phyloP scores from a whole-genome alignment of 2,113 vertebrate genomes.

The Plecotus auritus region DNA sequence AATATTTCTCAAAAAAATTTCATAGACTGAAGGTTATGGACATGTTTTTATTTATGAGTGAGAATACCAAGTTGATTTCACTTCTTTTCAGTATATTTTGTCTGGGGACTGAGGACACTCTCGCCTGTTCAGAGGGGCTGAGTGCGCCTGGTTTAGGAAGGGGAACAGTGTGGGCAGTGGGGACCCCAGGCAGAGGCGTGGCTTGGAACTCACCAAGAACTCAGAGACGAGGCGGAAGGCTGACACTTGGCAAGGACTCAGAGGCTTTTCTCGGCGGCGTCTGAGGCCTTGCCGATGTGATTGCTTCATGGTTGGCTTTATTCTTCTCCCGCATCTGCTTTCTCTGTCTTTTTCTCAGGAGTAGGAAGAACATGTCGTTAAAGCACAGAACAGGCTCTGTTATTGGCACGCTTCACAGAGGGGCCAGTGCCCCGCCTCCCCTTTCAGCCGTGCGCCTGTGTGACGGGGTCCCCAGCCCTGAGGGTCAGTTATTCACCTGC shows the following conservation, averaged over 20 bases:
- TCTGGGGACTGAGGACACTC: neutral
- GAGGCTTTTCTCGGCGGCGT: slow-evolving; percentile 17
- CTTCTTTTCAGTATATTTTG: neutral
- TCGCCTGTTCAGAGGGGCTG: neutral
- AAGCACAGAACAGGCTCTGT: neutral
- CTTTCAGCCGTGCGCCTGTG: neutral
- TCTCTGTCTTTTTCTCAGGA: slow-evolving; percentile 30
- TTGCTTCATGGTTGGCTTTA: neutral
- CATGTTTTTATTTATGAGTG: neutral
- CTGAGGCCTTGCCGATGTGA: neutral
- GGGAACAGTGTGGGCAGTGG: neutral
- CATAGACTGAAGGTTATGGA: neutral
- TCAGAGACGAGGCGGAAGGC: neutral
- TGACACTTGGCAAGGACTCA: neutral
- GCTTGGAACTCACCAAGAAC: neutral
- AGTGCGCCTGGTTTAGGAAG: neutral
- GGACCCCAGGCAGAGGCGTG: neutral
- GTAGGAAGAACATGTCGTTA: neutral
- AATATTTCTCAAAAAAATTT: neutral
- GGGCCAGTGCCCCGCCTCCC: neutral
- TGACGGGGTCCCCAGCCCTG: neutral
- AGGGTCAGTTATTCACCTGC: neutral
- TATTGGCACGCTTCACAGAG: neutral
- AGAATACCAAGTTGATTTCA: neutral
- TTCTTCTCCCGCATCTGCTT: neutral